Evolutionary conservation across 2,888 invertebrate genomes (phyloP).

Genomic region (Spilosoma lubricipeda): DNA sequence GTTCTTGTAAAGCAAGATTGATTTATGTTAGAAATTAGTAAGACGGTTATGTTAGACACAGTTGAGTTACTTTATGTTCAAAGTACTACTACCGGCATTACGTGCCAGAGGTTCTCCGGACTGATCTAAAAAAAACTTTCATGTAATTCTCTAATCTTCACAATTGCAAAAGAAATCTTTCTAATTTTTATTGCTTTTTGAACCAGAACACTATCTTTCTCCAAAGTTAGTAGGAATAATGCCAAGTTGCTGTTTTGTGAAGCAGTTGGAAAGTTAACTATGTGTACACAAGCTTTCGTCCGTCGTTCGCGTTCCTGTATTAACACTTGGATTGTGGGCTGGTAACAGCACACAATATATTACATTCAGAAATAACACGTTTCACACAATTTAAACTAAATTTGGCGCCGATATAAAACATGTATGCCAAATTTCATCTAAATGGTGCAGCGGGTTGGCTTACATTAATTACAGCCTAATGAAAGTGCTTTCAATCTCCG

Average conservation of each 20-base stretch:
- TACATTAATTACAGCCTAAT: not conserved
- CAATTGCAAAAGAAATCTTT: not conserved
- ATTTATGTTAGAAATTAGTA: not conserved
- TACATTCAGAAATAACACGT: not conserved
- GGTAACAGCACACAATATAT: not conserved
- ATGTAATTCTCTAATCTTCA: not conserved
- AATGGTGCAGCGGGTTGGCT: not conserved
- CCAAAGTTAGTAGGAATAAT: not conserved
- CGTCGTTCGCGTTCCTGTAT: not conserved
- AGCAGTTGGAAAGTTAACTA: not conserved
- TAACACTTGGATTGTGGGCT: not conserved
- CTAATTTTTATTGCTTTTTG: not conserved
- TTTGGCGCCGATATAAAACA: not conserved
- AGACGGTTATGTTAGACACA: not conserved
- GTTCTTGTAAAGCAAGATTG: not conserved
- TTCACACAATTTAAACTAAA: too few species aligned
- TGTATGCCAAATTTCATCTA: not conserved
- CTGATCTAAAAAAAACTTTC: not conserved
- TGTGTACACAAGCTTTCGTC: not conserved
- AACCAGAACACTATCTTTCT: not conserved
- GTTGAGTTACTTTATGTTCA: not conserved
- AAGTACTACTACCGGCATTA: not conserved
- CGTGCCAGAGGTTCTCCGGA: not conserved
- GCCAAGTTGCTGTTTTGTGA: not conserved
- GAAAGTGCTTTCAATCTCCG: not conserved